phyloP scores from a whole-genome alignment of 2,113 vertebrate species.

The Rhinoptilus africanus region DNA sequence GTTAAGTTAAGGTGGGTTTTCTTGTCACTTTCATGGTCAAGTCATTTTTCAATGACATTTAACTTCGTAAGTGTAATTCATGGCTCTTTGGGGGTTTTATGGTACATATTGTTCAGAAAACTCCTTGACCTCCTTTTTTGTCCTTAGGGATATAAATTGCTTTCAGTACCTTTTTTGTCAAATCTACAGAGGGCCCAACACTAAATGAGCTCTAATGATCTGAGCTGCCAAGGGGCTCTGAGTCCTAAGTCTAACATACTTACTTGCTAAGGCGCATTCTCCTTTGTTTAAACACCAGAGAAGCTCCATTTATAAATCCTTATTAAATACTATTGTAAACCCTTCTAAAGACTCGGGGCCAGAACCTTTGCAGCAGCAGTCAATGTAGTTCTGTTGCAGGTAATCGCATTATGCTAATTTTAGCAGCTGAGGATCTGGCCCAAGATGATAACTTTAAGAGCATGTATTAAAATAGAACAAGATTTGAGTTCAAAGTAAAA shows the following conservation, averaged over 20 bases:
- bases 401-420: not conserved
- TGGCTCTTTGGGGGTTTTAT: constrained; percentile 66
- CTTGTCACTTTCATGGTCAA: constrained; percentile 77
- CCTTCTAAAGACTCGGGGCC: not conserved
- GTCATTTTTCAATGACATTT: constrained; percentile 84
- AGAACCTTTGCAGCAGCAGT: not conserved
- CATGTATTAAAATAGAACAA: constrained; percentile 23
- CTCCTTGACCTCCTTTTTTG: constrained; percentile 78
- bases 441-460: not conserved
- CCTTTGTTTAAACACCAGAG: constrained; percentile 67
- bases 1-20: constrained; percentile 82
- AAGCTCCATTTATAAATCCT: constrained; percentile 60
- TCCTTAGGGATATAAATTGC: constrained; percentile 73
- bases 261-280: constrained; percentile 33
- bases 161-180: constrained; percentile 71
- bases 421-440: constrained; percentile 9
- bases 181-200: constrained; percentile 61
- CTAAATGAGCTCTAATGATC: constrained; percentile 77
- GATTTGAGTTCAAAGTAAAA: constrained; percentile 33
- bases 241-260: not conserved
- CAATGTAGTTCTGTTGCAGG: not conserved
- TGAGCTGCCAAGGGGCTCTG: constrained; percentile 54
- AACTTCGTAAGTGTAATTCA: constrained; percentile 76
- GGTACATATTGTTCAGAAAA: constrained; percentile 72
- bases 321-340: constrained; percentile 28